Conservation (phyloP, 1,140 invertebrate genomes). For the Leptinotarsa undecemlineata region DNA sequence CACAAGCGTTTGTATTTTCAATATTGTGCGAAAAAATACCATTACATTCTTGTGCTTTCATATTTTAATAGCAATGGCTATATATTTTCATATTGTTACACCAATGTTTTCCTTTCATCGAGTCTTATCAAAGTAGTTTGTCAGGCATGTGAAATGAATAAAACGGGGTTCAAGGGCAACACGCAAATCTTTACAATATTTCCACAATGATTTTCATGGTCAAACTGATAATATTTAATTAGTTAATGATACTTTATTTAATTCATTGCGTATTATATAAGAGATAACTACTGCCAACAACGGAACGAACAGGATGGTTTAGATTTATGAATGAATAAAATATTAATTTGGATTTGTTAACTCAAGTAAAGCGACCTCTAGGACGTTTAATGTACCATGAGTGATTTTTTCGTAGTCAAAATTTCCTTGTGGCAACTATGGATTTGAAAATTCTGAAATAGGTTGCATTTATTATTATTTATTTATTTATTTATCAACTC, state of each 20-base stretch:
- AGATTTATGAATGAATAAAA: not conserved
- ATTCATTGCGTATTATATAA: slow-evolving; percentile 14
- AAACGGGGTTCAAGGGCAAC: slow-evolving; percentile 14
- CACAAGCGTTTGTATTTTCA: too few species aligned
- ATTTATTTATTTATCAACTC: too few species aligned
- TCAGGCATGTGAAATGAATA: slow-evolving; percentile 5
- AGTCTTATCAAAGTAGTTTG: not conserved
- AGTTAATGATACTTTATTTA: slow-evolving; percentile 33
- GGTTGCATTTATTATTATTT: too few species aligned
- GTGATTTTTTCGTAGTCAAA: too few species aligned
- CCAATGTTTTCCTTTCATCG: not conserved
- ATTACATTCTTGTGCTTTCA: too few species aligned
- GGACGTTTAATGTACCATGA: too few species aligned
- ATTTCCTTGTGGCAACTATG: too few species aligned
- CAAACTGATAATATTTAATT: slow-evolving; percentile 38
- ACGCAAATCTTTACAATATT: slow-evolving; percentile 27
- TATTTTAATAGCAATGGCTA: too few species aligned
- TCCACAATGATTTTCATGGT: slow-evolving; percentile 31
- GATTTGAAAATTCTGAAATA: too few species aligned
- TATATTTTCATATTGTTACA: not conserved
- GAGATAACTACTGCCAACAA: not conserved
- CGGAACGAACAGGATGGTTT: not conserved
- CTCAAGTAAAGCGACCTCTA: too few species aligned
- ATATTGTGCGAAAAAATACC: too few species aligned
- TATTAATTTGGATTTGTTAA: too few species aligned